Conservation (phyloP, 2,888 invertebrate genomes). For the Ennomos fuscantarius region DNA sequence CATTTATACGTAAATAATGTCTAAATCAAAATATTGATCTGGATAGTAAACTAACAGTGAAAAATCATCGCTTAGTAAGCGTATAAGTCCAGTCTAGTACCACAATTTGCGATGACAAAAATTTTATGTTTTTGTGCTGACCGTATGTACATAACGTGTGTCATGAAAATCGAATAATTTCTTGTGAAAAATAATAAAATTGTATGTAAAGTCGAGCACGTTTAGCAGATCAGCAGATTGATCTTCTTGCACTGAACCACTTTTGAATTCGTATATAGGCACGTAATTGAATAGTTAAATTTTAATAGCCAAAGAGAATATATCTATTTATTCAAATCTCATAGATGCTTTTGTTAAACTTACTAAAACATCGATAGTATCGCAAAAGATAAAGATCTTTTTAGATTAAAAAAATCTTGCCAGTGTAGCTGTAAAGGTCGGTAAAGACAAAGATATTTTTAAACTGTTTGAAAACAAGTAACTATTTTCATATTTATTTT, state of each 20-base stretch:
- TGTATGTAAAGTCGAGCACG: slow-evolving; percentile 30
- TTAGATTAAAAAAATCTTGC: too few species aligned
- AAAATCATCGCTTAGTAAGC: too few species aligned
- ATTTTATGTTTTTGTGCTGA: slow-evolving; percentile 14
- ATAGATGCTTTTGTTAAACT: slow-evolving; percentile 27
- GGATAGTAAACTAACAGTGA: too few species aligned
- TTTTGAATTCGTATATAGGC: slow-evolving; percentile 37
- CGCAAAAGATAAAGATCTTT: slow-evolving; percentile 5
- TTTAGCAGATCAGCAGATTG: slow-evolving; percentile 30
- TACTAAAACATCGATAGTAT: slow-evolving; percentile 4
- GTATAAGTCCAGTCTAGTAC: too few species aligned
- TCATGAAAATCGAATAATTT: slow-evolving; percentile 35
- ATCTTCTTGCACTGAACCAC: slow-evolving; percentile 36
- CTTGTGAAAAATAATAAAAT: slow-evolving; percentile 26
- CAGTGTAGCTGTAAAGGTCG: too few species aligned
- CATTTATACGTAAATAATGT: too few species aligned
- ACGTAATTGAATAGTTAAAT: slow-evolving; percentile 24
- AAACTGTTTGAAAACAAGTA: too few species aligned
- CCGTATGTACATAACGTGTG: slow-evolving; percentile 8
- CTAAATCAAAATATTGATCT: too few species aligned
- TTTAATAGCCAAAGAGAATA: slow-evolving; percentile 29
- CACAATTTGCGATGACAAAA: neutral
- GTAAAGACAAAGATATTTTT: too few species aligned
- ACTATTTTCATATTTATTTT: too few species aligned
- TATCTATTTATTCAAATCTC: slow-evolving; percentile 21